Evolutionary conservation across 2,797 vertebrate genomes (phyloP).

Genomic region (Silurus lanzhouensis): DNA sequence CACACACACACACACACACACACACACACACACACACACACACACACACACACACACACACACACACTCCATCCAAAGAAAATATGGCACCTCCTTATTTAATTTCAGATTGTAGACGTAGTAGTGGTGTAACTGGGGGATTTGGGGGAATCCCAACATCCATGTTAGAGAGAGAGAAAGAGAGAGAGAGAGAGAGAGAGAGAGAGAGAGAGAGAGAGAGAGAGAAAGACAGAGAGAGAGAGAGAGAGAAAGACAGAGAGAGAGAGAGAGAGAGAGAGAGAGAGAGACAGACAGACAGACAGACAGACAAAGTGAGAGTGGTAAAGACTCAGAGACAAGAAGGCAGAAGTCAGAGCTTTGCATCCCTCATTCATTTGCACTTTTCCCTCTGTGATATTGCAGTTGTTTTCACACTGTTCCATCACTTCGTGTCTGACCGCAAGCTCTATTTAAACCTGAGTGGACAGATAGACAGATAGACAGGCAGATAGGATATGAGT

Average conservation of each 20-base stretch:
- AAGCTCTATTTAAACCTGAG: neutral
- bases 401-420: slow-evolving; percentile 19
- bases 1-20: slow-evolving; percentile 17
- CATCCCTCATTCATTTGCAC: neutral
- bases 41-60: neutral
- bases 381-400: slow-evolving; percentile 27
- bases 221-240: neutral
- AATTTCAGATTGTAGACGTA: slow-evolving; percentile 27
- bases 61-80: slow-evolving; percentile 20
- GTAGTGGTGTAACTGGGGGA: slow-evolving; percentile 25
- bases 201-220: no score
- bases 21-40: slow-evolving; percentile 5
- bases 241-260: neutral
- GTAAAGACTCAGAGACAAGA: neutral
- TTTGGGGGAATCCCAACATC: slow-evolving; percentile 35
- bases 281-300: neutral
- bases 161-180: neutral
- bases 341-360: neutral
- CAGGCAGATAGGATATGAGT: neutral
- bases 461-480: neutral
- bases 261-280: neutral
- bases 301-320: neutral
- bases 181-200: neutral
- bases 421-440: slow-evolving; percentile 31
- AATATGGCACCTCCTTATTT: slow-evolving; percentile 32